Evolutionary conservation across 37 sponge, comb jelly and placozoan species (phyloP), one percentile per base, ranked within the genome.

Genomic region (Cliona cf. orientalis): DNA sequence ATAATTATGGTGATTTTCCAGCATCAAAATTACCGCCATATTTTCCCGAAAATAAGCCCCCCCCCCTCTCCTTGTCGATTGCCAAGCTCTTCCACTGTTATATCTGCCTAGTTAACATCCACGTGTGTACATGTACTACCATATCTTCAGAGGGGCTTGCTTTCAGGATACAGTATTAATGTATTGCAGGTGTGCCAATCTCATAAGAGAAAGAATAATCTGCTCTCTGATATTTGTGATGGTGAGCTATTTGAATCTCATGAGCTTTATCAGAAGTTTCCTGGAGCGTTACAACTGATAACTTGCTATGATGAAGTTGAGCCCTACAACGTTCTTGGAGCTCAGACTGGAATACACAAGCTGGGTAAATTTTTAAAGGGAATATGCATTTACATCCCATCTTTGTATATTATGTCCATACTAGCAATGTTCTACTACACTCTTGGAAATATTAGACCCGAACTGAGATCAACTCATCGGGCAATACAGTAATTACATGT

Each of bases 401-500:
- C n/a, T n/a, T n/a, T n/a, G n/a, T n/a, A n/a, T n/a, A n/a, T n/a
- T n/a, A n/a, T n/a, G n/a, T n/a, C n/a, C n/a, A n/a, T n/a, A n/a
- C n/a, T n/a, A n/a, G n/a, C n/a, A n/a, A n/a, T 81, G 63, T 81
- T 81, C 41, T 81, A 81, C 70, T 80, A 80, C 33, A 53, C 46
- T 33, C 58, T 80, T 46, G 80, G 69, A 2, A 80, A 80, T 68
- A 46, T 81, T 17, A 29, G 64, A 11, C 82, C 82, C 2, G 31
- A 58, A 23, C 41, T 71, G 6, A 1, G 72, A 5, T 81, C 82
- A 60, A 71, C 72, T 60, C 73, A 23, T 36, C 35, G 23, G 19
- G 32, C 69, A 21, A 80, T 81, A 40, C 82, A 81, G 40, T 81
- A 31, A 35, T 81, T 26, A 73, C 82, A 9, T 81, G 82, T 81